These are phyloP conservation scores for Hoplias malabaricus DNA, from an alignment of 2,113 vertebrate species.

Conservation along the genomic window DNA sequence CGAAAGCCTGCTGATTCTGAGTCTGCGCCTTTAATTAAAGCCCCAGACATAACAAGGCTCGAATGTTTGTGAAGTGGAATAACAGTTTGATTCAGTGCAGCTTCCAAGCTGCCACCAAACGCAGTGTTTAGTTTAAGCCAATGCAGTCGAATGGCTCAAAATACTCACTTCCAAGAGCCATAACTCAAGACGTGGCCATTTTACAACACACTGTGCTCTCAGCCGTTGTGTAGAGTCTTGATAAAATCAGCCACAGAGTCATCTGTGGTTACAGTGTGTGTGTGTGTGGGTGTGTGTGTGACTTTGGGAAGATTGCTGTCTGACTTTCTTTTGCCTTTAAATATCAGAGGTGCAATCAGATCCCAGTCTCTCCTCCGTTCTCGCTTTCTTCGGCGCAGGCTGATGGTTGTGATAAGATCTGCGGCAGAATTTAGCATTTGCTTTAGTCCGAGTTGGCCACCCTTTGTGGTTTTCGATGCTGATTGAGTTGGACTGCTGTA, in stretches of 20 bases:
- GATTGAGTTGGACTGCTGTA: conserved; percentile 13
- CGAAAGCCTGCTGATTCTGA: too few species aligned
- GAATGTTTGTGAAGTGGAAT: background rate
- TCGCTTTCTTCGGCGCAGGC: background rate
- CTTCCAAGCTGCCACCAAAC: conserved; percentile 9
- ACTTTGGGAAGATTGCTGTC: conserved; percentile 43
- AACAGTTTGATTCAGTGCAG: background rate
- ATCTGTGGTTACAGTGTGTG: conserved; percentile 26
- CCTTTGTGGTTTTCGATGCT: background rate
- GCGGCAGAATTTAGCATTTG: conserved; percentile 11
- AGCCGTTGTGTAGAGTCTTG: background rate
- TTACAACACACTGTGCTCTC: background rate
- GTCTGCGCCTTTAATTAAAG: too few species aligned
- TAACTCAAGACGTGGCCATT: background rate
- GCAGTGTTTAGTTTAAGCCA: background rate
- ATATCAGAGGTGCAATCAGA: conserved; percentile 4
- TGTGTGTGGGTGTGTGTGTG: conserved; percentile 30
- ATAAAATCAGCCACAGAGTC: conserved; percentile 21
- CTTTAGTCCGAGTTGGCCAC: conserved; percentile 27
- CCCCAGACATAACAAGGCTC: background rate
- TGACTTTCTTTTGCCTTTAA: conserved; percentile 13
- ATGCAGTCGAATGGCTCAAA: background rate
- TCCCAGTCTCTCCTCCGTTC: background rate
- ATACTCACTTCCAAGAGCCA: background rate
- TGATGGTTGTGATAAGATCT: conserved; percentile 20